Conservation (phyloP, 2,888 invertebrate genomes). For the Agriotes lineatus region DNA sequence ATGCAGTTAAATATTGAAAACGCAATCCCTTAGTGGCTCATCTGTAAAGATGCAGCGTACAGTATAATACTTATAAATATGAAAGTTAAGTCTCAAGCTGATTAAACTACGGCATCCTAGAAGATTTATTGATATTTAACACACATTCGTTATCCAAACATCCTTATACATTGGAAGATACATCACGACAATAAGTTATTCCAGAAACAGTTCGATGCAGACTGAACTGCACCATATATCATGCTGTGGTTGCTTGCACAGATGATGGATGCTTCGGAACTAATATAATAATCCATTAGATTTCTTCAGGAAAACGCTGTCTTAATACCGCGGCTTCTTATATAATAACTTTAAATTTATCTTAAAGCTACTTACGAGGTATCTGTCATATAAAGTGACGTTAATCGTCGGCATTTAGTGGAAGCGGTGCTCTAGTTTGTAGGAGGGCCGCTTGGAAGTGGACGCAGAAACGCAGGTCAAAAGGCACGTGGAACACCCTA, state of each 20-base stretch:
- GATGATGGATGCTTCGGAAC: slow-evolving; percentile 11
- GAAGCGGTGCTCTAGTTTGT: slow-evolving; percentile 26
- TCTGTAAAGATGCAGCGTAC: too few species aligned
- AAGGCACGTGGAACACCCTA: slow-evolving; percentile 18
- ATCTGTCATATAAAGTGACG: slow-evolving; percentile 24
- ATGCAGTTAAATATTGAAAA: too few species aligned
- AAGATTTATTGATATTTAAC: too few species aligned
- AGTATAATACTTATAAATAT: too few species aligned
- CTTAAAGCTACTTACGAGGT: slow-evolving; percentile 9
- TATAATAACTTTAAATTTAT: slow-evolving; percentile 18
- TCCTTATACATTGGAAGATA: not conserved
- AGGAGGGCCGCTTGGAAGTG: slow-evolving; percentile 23
- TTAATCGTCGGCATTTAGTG: slow-evolving; percentile 28
- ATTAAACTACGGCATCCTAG: too few species aligned
- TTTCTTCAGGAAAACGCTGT: slow-evolving; percentile 7
- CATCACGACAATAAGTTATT: not conserved
- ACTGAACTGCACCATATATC: not conserved
- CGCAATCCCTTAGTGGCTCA: too few species aligned
- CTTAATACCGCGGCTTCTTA: slow-evolving; percentile 11
- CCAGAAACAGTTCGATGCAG: not conserved
- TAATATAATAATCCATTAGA: slow-evolving; percentile 16
- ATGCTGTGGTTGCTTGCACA: slow-evolving; percentile 2
- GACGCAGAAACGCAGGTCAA: slow-evolving; percentile 19
- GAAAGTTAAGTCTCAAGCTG: too few species aligned
- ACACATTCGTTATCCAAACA: too few species aligned